A percentile compares a stretch with the other conserved stretches of the same genome.
phyloP scores from a whole-genome alignment of 2,888 invertebrate species.

The Eupithecia vulgata region DNA sequence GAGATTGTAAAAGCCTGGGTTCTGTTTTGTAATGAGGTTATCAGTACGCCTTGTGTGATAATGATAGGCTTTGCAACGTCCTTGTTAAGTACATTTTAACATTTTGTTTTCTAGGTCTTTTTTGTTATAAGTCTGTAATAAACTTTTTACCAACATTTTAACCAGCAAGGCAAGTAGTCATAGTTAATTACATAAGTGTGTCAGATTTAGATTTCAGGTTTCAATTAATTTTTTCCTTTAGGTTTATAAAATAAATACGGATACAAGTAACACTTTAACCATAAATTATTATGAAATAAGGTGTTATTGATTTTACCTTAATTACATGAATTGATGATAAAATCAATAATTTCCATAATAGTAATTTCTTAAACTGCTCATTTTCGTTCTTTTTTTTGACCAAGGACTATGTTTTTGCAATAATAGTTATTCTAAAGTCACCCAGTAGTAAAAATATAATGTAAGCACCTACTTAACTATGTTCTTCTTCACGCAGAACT shows the following conservation, averaged over 20 bases:
- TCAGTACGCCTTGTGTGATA: slow-evolving; percentile 57
- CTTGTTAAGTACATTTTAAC: slow-evolving; percentile 28
- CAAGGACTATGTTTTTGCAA: not conserved
- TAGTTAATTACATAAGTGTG: not conserved
- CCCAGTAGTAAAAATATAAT: not conserved
- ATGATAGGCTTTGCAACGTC: slow-evolving; percentile 47
- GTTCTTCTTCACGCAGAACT: not conserved
- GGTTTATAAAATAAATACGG: too few relatives aligned
- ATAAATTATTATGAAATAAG: too few relatives aligned
- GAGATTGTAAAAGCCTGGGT: slow-evolving; percentile 41
- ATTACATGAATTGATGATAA: too few relatives aligned
- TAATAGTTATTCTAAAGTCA: not conserved
- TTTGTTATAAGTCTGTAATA: not conserved
- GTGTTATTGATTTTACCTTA: not conserved
- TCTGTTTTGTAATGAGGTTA: slow-evolving; percentile 65
- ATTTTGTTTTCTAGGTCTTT: not conserved
- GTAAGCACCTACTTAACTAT: not conserved
- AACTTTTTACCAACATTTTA: not conserved
- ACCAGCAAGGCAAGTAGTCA: not conserved
- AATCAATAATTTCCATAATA: too few relatives aligned
- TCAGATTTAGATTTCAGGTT: not conserved
- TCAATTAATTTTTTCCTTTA: too few relatives aligned
- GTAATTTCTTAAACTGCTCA: too few relatives aligned
- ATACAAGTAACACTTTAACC: too few relatives aligned
- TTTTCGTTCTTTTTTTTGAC: too few relatives aligned